These are phyloP conservation scores for Hipposideros larvatus DNA, from an alignment of 2,797 vertebrate species.

Conservation along the genomic window DNA sequence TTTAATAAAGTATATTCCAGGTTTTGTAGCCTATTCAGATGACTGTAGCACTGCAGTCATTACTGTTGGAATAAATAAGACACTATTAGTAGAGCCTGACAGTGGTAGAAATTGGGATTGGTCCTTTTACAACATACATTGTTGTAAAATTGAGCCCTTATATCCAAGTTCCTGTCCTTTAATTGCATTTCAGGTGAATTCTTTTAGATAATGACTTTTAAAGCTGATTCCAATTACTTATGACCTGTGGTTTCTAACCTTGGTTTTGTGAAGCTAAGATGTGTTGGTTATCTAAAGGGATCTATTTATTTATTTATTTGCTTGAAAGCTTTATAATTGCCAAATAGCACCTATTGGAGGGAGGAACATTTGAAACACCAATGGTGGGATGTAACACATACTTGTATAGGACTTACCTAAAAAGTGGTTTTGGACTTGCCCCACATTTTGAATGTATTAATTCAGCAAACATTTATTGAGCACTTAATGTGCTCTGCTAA, in stretches of 20 bases:
- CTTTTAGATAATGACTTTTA: slow-evolving; percentile 35
- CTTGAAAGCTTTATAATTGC: slow-evolving; percentile 29
- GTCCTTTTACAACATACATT: neutral
- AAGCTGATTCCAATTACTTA: slow-evolving; percentile 41
- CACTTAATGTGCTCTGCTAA: neutral
- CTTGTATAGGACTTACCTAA: neutral
- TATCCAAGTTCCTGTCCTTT: neutral
- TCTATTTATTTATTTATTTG: neutral
- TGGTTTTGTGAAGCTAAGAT: slow-evolving; percentile 48
- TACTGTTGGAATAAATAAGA: slow-evolving; percentile 34
- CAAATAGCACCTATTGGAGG: slow-evolving; percentile 5
- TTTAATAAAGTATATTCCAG: neutral
- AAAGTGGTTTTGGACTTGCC: neutral
- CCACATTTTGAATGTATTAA: slow-evolving; percentile 16
- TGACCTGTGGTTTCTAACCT: slow-evolving; percentile 27
- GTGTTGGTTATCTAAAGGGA: neutral
- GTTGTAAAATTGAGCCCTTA: neutral
- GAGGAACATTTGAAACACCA: neutral
- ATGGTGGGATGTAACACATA: slow-evolving; percentile 35
- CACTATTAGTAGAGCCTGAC: neutral
- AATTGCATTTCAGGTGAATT: slow-evolving; percentile 50
- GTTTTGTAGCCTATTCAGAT: neutral
- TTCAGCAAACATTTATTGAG: slow-evolving; percentile 12
- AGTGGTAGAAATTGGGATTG: neutral
- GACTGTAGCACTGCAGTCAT: neutral